Base-by-base conservation (phyloP, 2,113 vertebrate genomes). In the Oncorhynchus mykiss region DNA sequence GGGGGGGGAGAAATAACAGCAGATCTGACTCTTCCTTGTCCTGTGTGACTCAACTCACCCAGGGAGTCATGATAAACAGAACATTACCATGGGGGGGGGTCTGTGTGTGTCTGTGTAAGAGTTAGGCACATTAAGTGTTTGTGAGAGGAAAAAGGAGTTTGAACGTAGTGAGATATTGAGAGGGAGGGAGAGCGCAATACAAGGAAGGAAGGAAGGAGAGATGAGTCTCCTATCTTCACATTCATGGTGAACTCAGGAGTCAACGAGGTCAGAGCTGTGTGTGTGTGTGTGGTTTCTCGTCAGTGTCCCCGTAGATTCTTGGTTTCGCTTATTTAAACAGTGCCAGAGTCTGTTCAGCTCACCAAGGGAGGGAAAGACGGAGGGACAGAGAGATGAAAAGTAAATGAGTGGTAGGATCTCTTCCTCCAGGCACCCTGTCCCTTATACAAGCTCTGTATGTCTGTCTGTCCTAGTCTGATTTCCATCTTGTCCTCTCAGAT, bases 21-120 rank as follows among this genome's bases (percentile, higher is more conserved):
- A 73, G 0, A 20, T 49, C 80, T 86, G 84, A 86, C 80, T 78
- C 77, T 27, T 82, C 84, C 81, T 87, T 85, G 80, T 86, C 77
- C 72, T 22, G 57, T 71, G 72, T 74, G 72, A 49, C 65, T 75
- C 48, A 59, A 14, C 73, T 78, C 75, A 78, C 5, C 13, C 22
- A 83, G 82, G 88, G 79, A 82, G 81, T 85, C 72, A 74, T 16
- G 29, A 16, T 86, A 83, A 87, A 31, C 29, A 34, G 1, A 29
- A 8, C 34, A 39, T 39, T 5, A 39, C 34, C 34, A 2, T 0
- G 29, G n/a, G 24, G 31, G 24, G 39, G 70, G n/a, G 59, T 72
- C 48, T 39, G 74, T 68, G 67, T 62, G 31, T 20, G 16, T 24
- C 59, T 48, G 25, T 60, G 70, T 78, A 59, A 51, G 9, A 8